Base-by-base conservation (phyloP, 35 echinoderm and acorn worm species). In the Heliocidaris erythrogramma region DNA sequence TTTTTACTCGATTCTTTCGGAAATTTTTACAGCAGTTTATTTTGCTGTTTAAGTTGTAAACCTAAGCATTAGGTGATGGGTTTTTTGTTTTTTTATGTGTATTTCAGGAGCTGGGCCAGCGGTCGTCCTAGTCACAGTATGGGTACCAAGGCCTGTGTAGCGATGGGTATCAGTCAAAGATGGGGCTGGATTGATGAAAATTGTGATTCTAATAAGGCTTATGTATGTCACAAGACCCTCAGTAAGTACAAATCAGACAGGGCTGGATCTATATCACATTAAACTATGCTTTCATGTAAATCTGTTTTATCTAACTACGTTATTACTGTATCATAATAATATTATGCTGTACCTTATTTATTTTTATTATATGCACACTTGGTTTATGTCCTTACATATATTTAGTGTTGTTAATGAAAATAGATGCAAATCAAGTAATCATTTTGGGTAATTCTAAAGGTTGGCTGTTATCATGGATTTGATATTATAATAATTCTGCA, bases 101-200 rank as follows among this genome's bases (percentile, higher is more conserved):
- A 24, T 91, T 32, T 56, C 18, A 92, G 91, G 48, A 50, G 18
- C 48, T 92, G 91, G 91, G 91, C 13, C 16, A 52, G 47, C 30
- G 30, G 30, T 30, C 91, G 48, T 48, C 91, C 91, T 16, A 92
- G 91, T 59, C 91, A 92, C 50, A 48, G 49, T 30, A 92, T 59
- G 50, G 91, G 91, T 92, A 59, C 47, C 9, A 52, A 30, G 47
- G 50, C 91, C 2, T 92, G 91, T 59, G 91, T 92, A 32, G 29
- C 31, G 0, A 92, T 92, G 91, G 31, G 31, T 13, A 0, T 17
- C 21, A 49, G 24, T 59, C n/a, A 7, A 17, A 59, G 13, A 11
- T 49, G 91, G 91, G 11, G 2, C n/a, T 92, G 91, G 91, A 30
- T 49, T 16, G 91, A 92, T 27, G 47, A 30, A 13, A 16, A 92